Conservation (phyloP, 2,113 vertebrate genomes). For the Sorex araneus region DNA sequence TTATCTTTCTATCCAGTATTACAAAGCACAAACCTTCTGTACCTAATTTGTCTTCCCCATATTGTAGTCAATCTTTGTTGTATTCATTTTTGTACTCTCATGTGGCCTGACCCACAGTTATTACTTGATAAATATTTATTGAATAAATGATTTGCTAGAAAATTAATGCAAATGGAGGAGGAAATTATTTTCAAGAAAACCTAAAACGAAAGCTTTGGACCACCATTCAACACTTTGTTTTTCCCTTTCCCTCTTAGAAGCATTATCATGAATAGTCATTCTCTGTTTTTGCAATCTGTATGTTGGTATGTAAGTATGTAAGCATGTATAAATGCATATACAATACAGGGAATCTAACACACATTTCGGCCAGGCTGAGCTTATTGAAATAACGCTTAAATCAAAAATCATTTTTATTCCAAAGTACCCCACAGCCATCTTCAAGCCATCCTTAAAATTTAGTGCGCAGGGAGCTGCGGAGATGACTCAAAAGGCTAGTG, state of each 20-base stretch:
- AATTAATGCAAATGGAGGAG: slow-evolving; percentile 57
- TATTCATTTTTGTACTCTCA: slow-evolving; percentile 54
- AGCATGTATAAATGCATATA: not conserved
- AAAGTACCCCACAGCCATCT: slow-evolving; percentile 31
- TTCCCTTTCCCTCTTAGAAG: slow-evolving; percentile 11
- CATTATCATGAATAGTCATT: slow-evolving; percentile 40
- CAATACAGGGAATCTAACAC: slow-evolving; percentile 2
- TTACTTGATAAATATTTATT: slow-evolving; percentile 54
- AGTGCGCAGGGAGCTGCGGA: not conserved
- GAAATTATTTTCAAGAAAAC: slow-evolving; percentile 65
- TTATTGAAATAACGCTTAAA: slow-evolving; percentile 27
- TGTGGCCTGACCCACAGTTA: slow-evolving; percentile 14
- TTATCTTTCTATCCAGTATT: not conserved
- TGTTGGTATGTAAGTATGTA: not conserved
- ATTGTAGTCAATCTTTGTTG: slow-evolving; percentile 1
- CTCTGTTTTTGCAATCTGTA: slow-evolving; percentile 51
- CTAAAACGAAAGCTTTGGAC: slow-evolving; percentile 45
- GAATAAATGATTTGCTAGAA: slow-evolving; percentile 46
- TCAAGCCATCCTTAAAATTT: slow-evolving; percentile 23
- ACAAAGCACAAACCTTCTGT: slow-evolving; percentile 33
- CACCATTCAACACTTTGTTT: slow-evolving; percentile 31
- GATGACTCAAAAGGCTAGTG: no score
- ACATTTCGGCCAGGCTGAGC: not conserved
- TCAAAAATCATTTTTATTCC: slow-evolving; percentile 44
- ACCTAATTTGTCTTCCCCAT: not conserved